Base-by-base conservation (phyloP, 1,140 invertebrate species). In the Rhyacophila brunnea region DNA sequence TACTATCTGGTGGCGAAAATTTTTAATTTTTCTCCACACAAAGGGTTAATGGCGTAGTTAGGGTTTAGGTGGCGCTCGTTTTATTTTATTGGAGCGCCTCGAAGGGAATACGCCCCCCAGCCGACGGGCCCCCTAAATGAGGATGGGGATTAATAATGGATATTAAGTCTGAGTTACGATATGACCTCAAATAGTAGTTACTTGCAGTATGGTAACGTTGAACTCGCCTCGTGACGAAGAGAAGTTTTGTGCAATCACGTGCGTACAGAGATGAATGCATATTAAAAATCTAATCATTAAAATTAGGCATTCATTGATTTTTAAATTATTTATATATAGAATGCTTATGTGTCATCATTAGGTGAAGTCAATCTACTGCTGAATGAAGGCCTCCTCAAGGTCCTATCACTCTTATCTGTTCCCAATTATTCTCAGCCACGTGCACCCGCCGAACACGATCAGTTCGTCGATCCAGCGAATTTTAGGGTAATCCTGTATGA, bases 91-190 rank as follows among this genome's bases (percentile, higher is more conserved):
- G 62, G 40, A 52, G 32, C 14, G 47, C 35, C 15, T 9, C 28
- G 19, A 28, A 14, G 32, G 17, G 58, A 34, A 47, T 36, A 14
- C 28, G 13, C 20, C 20, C 36, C 54, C 59, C 11, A 32, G 14
- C 20, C 56, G n/a, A n/a, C 11, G 38, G 19, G 15, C 47, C 48
- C 51, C 40, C 32, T 45, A 44, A 43, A 43, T 14, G 34, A 56
- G 61, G 49, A 47, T 23, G 49, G 58, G 63, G 63, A 65, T 65
- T 65, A 65, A 65, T 65, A 65, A 65, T 58, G 63, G 63, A 65
- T 65, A 65, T 65, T 65, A 65, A 65, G 63, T 58, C 59, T 65
- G 52, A 65, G 58, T 65, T 65, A 65, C 63, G 63, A 65, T 65
- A 65, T 65, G 63, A 62, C 59, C 63, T 65, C 63, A 57, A 62